phyloP scores from a whole-genome alignment of 2,113 vertebrate genomes.

The Paramisgurnus dabryanus region DNA sequence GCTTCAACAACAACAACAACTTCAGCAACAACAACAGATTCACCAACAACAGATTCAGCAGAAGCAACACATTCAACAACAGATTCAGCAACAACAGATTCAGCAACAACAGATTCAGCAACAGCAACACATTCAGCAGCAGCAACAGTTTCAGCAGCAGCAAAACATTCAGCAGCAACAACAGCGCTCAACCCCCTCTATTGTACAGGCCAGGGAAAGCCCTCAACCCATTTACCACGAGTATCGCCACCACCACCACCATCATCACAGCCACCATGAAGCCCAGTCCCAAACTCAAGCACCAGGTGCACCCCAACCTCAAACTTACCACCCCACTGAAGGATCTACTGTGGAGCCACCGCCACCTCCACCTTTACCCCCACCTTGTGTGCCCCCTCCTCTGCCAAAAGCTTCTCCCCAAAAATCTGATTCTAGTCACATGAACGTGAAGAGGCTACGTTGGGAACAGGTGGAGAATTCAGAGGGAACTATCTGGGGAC shows the following conservation, averaged over 20 bases:
- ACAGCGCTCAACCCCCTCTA: conserved; percentile 59
- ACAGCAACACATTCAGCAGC: conserved; percentile 44
- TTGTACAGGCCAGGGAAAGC: conserved; percentile 63
- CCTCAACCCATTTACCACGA: conserved; percentile 66
- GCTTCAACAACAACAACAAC: conserved; percentile 57
- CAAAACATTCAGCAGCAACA: conserved; percentile 56
- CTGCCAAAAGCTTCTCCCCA: conserved; percentile 75
- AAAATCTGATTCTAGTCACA: conserved; percentile 88
- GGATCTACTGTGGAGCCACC: conserved; percentile 63
- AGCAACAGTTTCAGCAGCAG: conserved; percentile 59
- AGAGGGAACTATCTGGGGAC: conserved; percentile 97
- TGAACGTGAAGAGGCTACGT: conserved; percentile 96
- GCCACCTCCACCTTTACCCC: conserved; percentile 74
- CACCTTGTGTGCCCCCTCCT: conserved; percentile 75
- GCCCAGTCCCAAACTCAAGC: conserved; percentile 62
- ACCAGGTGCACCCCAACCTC: conserved; percentile 54
- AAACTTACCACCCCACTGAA: conserved; percentile 62
- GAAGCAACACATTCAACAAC: conserved; percentile 34
- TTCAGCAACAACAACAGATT: conserved; percentile 57
- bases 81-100: conserved; percentile 30
- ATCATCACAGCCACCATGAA: conserved; percentile 60
- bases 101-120: conserved; percentile 42
- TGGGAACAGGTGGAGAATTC: conserved; percentile 99
- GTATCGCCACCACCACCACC: conserved; percentile 62
- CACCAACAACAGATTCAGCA: conserved; percentile 56